phyloP scores from a whole-genome alignment of 2,888 invertebrate genomes.

The Hermaeophaga mercurialis region DNA sequence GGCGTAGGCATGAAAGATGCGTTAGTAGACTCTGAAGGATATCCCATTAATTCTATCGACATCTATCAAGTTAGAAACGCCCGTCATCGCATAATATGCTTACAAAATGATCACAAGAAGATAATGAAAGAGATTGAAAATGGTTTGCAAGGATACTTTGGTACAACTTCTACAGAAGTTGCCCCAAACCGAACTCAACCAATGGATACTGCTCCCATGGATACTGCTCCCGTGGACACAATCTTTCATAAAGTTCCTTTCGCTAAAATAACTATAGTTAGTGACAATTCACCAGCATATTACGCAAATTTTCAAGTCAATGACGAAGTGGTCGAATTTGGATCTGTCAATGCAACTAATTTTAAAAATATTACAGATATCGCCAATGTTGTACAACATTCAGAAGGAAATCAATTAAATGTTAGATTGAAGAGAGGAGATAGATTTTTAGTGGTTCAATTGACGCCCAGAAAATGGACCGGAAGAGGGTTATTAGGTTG shows the following conservation, averaged over 20 bases:
- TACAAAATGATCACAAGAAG: constrained; percentile 87
- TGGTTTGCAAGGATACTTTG: constrained; percentile 65
- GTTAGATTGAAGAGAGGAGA: constrained; percentile 63
- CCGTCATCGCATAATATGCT: constrained; percentile 84
- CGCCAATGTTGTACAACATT: constrained; percentile 68
- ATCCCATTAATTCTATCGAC: constrained; percentile 87
- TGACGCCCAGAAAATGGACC: constrained; percentile 76
- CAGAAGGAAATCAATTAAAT: constrained; percentile 60
- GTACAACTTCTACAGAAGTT: constrained; percentile 39
- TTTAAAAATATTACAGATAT: constrained; percentile 73
- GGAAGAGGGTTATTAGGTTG: constrained; percentile 81
- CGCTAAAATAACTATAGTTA: constrained; percentile 74
- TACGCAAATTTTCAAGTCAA: constrained; percentile 71
- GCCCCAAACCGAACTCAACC: constrained; percentile 40
- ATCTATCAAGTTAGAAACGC: constrained; percentile 90
- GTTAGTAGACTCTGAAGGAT: constrained; percentile 85
- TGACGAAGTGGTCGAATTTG: constrained; percentile 78
- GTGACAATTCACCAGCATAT: constrained; percentile 81
- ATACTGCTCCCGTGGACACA: constrained; percentile 29
- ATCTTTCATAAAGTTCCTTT: constrained; percentile 60
- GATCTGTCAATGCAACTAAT: constrained; percentile 73
- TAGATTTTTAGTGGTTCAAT: constrained; percentile 61
- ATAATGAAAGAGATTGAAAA: constrained; percentile 84
- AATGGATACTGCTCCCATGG: constrained; percentile 29
- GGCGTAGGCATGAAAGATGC: constrained; percentile 85